These are phyloP conservation scores for Sipunculus nudus DNA, from an alignment of 2,888 invertebrate genomes.

Conservation along the genomic window DNA sequence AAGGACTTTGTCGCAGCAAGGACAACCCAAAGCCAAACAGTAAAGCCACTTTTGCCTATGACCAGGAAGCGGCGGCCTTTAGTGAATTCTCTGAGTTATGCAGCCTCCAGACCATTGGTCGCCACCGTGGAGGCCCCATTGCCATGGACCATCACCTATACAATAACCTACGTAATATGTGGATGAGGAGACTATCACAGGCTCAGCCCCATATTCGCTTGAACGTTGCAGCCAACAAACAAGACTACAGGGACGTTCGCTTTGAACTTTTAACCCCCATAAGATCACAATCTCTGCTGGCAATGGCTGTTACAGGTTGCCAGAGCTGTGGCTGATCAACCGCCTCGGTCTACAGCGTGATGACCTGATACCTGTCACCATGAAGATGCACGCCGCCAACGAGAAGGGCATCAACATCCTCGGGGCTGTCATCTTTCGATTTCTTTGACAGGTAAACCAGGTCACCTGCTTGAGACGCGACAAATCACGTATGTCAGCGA, in stretches of 20 bases:
- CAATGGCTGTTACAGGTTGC: slow-evolving; percentile 31
- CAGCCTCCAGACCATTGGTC: background rate
- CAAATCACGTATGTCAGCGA: slow-evolving; percentile 48
- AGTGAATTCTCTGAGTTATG: background rate
- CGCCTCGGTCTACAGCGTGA: slow-evolving; percentile 31
- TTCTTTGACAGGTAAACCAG: slow-evolving; percentile 28
- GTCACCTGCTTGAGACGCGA: slow-evolving; percentile 31
- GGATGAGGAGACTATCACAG: slow-evolving; percentile 26
- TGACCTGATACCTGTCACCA: slow-evolving; percentile 45
- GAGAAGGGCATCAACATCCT: slow-evolving; percentile 43
- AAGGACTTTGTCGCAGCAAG: slow-evolving; percentile 35
- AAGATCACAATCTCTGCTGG: slow-evolving; percentile 5
- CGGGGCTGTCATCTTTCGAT: slow-evolving; percentile 41
- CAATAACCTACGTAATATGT: slow-evolving; percentile 29
- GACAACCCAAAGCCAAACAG: background rate
- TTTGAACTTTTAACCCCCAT: slow-evolving; percentile 8
- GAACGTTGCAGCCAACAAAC: slow-evolving; percentile 1
- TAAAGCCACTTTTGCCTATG: background rate
- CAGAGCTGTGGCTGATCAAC: slow-evolving; percentile 40
- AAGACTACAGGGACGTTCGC: slow-evolving; percentile 35
- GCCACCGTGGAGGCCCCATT: background rate
- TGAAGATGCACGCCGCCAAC: slow-evolving; percentile 47
- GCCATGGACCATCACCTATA: slow-evolving; percentile 42
- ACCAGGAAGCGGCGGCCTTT: background rate
- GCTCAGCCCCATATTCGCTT: slow-evolving; percentile 36